These are phyloP conservation scores for Bettongia penicillata DNA, from an alignment of 2,113 vertebrate genomes.

Conservation along the genomic window DNA sequence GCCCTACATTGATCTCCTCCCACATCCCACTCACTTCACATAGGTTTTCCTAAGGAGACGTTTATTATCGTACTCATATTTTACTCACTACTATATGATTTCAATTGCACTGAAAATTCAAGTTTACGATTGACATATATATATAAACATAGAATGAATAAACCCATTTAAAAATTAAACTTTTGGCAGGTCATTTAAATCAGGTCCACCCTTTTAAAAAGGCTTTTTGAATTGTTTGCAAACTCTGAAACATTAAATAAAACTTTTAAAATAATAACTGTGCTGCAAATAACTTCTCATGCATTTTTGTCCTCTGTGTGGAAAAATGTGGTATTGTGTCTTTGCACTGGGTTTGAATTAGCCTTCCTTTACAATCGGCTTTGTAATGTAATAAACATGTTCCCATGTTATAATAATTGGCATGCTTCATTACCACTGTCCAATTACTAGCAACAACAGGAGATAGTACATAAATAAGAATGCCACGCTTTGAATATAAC, in stretches of 20 bases:
- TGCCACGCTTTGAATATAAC: not conserved
- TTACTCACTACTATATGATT: too few relatives aligned
- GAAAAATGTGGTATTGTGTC: too few relatives aligned
- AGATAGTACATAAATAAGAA: not conserved
- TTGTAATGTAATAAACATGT: not conserved
- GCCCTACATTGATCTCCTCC: not conserved
- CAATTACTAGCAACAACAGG: fast-evolving
- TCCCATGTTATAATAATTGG: not conserved
- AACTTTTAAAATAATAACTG: not conserved
- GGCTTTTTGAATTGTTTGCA: fast-evolving
- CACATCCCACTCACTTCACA: not conserved
- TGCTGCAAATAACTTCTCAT: not conserved
- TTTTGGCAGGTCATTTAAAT: fast-evolving
- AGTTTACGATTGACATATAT: not conserved
- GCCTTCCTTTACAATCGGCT: not conserved
- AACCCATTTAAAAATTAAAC: not conserved
- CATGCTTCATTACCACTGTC: not conserved
- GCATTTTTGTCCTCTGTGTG: not conserved
- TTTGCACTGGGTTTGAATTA: not conserved
- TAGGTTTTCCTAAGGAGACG: not conserved
- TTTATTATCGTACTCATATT: not conserved
- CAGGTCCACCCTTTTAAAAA: not conserved
- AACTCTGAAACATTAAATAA: not conserved
- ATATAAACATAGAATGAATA: not conserved
- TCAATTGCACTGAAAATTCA: not conserved